Evolutionary conservation across 1,140 invertebrate genomes (phyloP), one percentile per base, ranked within the genome.

Genomic region (Octopus bimaculoides): DNA sequence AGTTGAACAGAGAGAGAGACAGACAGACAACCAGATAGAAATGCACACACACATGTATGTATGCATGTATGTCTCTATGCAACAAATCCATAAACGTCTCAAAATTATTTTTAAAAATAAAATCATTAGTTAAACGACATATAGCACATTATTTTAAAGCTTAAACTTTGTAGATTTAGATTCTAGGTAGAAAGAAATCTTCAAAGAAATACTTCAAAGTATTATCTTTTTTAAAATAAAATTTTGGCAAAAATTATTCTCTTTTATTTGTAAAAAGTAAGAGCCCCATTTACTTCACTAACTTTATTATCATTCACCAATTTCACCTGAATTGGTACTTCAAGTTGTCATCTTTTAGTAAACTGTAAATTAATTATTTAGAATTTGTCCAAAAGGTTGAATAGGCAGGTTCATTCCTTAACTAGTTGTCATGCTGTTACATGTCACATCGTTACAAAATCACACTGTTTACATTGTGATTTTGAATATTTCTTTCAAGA

Each of bases 201-300:
- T 2, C n/a, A n/a, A n/a, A n/a, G n/a, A n/a, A n/a, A n/a, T n/a
- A 41, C 26, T 41, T 41, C 26, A 41, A 41, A 41, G 26, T 41
- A 41, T 41, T 41, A 3, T 41, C 26, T 41, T 41, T 41, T 41
- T 41, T 41, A 2, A 2, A 41, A 41, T 41, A 41, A 41, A 41
- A 41, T 41, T 41, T 41, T 41, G 26, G 26, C 26, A 41, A 41
- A 41, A 61, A 61, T 12, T 12, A 61, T 17, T 61, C 56, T 61
- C 56, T 61, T 61, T 61, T 4, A 61, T 61, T 61, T 17, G 56
- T 61, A 61, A 61, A 61, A 61, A 61, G 56, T 61, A 61, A 9
- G 56, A 61, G 56, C 56, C 56, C 56, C 56, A 61, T 61, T 61
- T 61, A 61, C 56, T 61, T 61, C 56, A 61, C 56, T 61, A 61